Evolutionary conservation across 2,797 vertebrate species (phyloP), one percentile per base, ranked within the genome.

Genomic region (Antennarius maculatus): DNA sequence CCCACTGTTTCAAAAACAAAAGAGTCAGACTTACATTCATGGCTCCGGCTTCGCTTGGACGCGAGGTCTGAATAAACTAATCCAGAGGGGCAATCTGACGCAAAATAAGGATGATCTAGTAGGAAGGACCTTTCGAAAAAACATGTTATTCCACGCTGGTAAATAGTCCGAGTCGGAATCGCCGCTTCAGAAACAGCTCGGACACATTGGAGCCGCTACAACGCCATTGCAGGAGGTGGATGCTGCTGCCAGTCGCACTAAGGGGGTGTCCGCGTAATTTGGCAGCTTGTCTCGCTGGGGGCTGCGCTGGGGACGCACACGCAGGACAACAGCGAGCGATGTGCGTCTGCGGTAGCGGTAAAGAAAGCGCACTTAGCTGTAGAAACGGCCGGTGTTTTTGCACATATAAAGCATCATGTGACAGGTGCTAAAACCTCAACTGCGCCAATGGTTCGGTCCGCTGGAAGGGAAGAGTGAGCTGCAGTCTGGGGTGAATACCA

Each of bases 11-110:
- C 80, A 92, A 91, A 84, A 94, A 93, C 92, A 93, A 92, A 91
- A 94, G 90, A 90, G 82, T 86, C 79, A 72, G 82, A 93, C 93
- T 94, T 92, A 94, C 94, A 86, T 89, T 70, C 86, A 81, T 61
- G 80, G 86, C 88, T 87, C 82, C 70, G 61, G 84, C 69, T 82
- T 37, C 56, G 67, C 29, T 69, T 70, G 58, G 80, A 82, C 72
- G 79, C 72, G 68, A 47, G 64, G 59, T 48, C 17, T 8, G 56
- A 72, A 83, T 37, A 76, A 82, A 82, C 77, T 66, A 75, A 76
- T 83, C 83, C 54, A 54, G 31, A 37, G n/a, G 52, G 6, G 9
- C 34, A 13, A 18, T 10, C 7, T 86, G 18, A 54, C 49, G 69
- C 2, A 0, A 53, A 79, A 76, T 47, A 53, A 27, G 14, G 60